Base-by-base conservation (phyloP, 2,888 invertebrate species). In the Dolichopus griseipennis region DNA sequence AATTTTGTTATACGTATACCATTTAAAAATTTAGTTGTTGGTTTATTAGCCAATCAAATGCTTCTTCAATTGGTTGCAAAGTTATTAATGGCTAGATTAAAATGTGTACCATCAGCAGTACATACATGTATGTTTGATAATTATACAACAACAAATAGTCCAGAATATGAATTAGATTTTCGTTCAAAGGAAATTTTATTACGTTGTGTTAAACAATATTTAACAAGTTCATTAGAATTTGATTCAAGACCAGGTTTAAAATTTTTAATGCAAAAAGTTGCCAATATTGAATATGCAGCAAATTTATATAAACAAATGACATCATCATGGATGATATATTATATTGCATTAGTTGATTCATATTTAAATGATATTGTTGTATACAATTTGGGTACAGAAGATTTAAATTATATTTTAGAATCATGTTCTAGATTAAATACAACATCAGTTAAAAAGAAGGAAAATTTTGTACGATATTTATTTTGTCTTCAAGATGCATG, bases 261-360 rank as follows among this genome's bases (percentile, higher is more conserved):
- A 80, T 96, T 97, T 79, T 85, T 97, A 4, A 88, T 95, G 71
- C 96, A 97, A 80, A 96, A 96, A 83, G 94, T 95, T 0, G 92
- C 92, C 0, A 91, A 91, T 76, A 85, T 93, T 71, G 91, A 90
- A 70, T 87, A 90, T 74, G 92, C 93, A 6, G 93, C 95, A 1
- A 95, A 94, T 81, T 83, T 95, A n/a, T 95, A 94, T 78, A 91
- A 91, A 70, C 95, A 95, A 82, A 93, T 95, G 12, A 93, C 94
- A 43, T 93, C 94, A 0, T 91, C 95, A 0, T 94, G 95, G 90
- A 90, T 95, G 62, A 90, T 95, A 22, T 91, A 92, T 80, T 89
- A 92, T 67, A 91, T 95, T 70, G 88, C 93, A 1, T 82, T 95
- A 62, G 90, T 95, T 52, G 94, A 96, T 77, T 85, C 95, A 70